These are phyloP conservation scores for Notodonta ziczac DNA, from an alignment of 2,888 invertebrate genomes.

Conservation along the genomic window DNA sequence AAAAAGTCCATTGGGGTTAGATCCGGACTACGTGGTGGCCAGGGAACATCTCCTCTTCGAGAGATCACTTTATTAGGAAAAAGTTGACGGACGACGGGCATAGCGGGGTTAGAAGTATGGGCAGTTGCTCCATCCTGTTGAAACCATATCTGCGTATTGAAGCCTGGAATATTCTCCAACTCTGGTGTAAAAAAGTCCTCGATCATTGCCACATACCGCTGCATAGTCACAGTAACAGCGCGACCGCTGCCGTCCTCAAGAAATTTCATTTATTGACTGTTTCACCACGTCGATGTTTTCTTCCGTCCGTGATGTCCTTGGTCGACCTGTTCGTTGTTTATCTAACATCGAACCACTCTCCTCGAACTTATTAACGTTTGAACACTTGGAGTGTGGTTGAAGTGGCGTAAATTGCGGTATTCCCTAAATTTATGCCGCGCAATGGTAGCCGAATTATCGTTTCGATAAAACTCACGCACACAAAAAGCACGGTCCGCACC, in stretches of 20 bases:
- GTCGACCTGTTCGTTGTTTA: too few relatives aligned
- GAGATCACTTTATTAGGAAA: constrained; percentile 7
- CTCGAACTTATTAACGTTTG: too few relatives aligned
- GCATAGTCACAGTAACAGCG: neutral
- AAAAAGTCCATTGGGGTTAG: constrained; percentile 28
- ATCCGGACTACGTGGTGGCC: constrained; percentile 25
- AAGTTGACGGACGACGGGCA: constrained; percentile 4
- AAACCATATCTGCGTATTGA: constrained; percentile 9
- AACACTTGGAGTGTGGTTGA: too few relatives aligned
- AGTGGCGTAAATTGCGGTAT: too few relatives aligned
- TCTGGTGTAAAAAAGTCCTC: neutral
- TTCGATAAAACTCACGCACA: too few relatives aligned
- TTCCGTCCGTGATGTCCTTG: too few relatives aligned
- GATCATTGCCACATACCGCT: neutral
- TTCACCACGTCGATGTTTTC: too few relatives aligned
- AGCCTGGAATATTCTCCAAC: constrained; percentile 3
- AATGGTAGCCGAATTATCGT: too few relatives aligned
- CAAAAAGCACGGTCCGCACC: too few relatives aligned
- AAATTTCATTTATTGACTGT: too few relatives aligned
- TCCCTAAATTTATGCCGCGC: too few relatives aligned
- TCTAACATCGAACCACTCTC: too few relatives aligned
- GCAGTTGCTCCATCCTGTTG: constrained; percentile 7
- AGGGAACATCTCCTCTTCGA: constrained; percentile 7
- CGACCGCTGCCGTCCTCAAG: neutral
- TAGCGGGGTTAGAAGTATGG: constrained; percentile 7